Evolutionary conservation across 1,140 invertebrate species (phyloP), one percentile per base, ranked within the genome.

Genomic region (Drosophila micromelanica): DNA sequence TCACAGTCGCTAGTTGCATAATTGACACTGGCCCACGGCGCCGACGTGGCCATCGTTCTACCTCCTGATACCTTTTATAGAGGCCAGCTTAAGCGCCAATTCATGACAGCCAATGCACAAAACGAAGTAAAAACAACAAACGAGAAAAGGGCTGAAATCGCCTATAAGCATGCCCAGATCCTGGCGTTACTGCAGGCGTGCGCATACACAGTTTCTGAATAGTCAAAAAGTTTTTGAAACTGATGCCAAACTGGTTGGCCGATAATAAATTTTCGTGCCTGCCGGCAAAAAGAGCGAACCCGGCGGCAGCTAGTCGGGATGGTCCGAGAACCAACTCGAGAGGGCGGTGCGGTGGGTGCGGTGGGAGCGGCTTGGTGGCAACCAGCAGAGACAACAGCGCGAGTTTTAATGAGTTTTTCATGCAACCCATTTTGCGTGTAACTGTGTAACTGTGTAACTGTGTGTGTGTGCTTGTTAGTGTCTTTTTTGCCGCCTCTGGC

Each of bases 391-490:
- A 78, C 59, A 78, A 68, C 70, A 69, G 73, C 75, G 84, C 84
- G 81, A 86, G 63, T 86, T 86, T 86, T 86, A 86, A 86, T 86
- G 82, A 86, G 82, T 89, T 86, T 86, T 87, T 76, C 79, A 70
- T 82, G 81, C 78, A 87, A 65, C 67, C 55, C 57, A 27, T 27
- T 27, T 52, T 57, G 30, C 20, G 40, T 54, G 40, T 30, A 27
- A 13, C 1, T 2, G 17, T 30, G 42, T 48, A n/a, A 17, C 15
- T 43, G n/a, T 30, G 7, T n/a, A n/a, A 30, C 9, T 15, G 42
- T 9, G 20, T 45, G 32, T 20, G 40, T 55, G 32, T 52, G 40
- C 12, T 7, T 27, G 15, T 27, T 4, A 27, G 35, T 56, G 54
- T 40, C 37, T 56, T 12, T 56, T 17, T 17, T 57, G 38, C 15